Percentiles rank a stretch among this genome's conserved stretches.
Evolutionary conservation across 2,888 invertebrate genomes (phyloP).

Genomic region (Mesorhabditis belari): DNA sequence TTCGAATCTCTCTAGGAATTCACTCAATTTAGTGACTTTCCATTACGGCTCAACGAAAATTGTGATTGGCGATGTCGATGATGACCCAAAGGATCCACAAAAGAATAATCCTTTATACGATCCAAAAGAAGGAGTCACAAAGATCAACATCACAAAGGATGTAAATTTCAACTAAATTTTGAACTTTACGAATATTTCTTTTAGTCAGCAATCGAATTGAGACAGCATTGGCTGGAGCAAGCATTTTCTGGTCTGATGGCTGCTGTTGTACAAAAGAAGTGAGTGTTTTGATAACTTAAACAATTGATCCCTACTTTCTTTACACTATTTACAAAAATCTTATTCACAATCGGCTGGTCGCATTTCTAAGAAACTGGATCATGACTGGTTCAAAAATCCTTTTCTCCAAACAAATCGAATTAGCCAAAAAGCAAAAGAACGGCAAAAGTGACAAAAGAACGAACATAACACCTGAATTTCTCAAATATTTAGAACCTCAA

Average conservation of each 20-base stretch:
- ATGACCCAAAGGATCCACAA: neutral
- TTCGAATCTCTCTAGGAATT: too few species aligned
- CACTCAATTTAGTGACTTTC: too few species aligned
- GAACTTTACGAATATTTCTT: neutral
- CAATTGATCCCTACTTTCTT: too few species aligned
- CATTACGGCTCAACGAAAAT: neutral
- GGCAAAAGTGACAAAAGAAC: too few species aligned
- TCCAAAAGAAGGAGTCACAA: neutral
- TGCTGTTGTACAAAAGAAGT: slow-evolving; percentile 20
- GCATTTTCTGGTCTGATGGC: slow-evolving; percentile 21
- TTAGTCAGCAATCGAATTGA: slow-evolving; percentile 9
- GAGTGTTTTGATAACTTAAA: neutral
- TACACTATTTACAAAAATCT: too few species aligned
- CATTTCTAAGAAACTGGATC: too few species aligned
- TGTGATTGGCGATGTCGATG: neutral
- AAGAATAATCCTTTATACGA: neutral
- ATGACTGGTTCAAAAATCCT: too few species aligned
- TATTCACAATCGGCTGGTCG: too few species aligned
- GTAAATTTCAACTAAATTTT: neutral
- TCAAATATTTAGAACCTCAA: neutral
- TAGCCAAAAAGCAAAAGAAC: too few species aligned
- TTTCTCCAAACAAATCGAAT: too few species aligned
- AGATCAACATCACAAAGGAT: neutral
- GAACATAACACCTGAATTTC: too few species aligned
- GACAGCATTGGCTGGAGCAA: slow-evolving; percentile 20